Base-by-base conservation (phyloP, 2,797 vertebrate species). In the Phataginus tetradactyla region DNA sequence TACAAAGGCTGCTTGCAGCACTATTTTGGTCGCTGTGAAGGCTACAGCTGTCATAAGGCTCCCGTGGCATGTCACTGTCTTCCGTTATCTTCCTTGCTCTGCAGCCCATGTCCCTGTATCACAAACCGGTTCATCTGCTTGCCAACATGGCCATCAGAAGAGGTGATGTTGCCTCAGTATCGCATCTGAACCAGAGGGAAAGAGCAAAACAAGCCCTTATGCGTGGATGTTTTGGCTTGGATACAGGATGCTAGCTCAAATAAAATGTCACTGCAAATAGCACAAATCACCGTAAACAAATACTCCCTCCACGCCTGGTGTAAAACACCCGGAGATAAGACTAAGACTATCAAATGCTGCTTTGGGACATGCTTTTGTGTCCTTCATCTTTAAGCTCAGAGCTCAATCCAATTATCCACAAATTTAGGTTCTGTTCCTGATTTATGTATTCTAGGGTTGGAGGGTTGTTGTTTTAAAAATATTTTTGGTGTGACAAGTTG, bases 391-490 rank as follows among this genome's bases (percentile, higher is more conserved):
- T 98, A 98, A 99, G 98, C 98, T 98, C 97, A 96, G 95, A 96
- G 94, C 94, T 98, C 98, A 98, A 98, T 99, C 98, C 98, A 98
- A 98, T 99, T 98, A 98, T 97, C 95, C 97, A 97, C 98, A 98
- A 94, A 98, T 98, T 98, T 98, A 98, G 95, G 87, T 88, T 96
- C 96, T 98, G 98, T 98, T 98, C 95, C 55, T 21, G 7, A 98
- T 98, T 98, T 98, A 97, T 98, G 97, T 98, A 98, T 59, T 97
- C 72, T 97, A 97, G 86, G 97, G 85, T 97, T 98, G 94, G 69
- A 98, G 90, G 96, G 77, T 78, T 94, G 93, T 96, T 96, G 81
- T 94, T 96, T 91, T 37, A 93, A 95, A 97, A 95, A 97, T 96
- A 98, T 98, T 95, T 98, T 98, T 18, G 94, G 94, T 94, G 74